Evolutionary conservation across 2,888 invertebrate species (phyloP), one percentile per base, ranked within the genome.

Genomic region (Epiblema foenella): DNA sequence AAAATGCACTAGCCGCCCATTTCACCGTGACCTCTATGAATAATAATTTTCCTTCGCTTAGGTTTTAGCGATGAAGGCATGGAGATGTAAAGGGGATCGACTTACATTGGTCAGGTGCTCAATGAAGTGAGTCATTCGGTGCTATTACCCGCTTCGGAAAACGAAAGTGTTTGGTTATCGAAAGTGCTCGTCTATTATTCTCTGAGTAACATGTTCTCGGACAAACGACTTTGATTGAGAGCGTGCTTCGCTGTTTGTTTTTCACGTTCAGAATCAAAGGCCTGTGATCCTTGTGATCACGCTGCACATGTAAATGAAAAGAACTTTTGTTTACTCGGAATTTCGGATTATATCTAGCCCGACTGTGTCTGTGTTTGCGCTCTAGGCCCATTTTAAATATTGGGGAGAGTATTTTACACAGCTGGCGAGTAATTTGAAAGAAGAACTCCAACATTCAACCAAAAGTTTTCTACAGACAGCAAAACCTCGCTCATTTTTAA

Each of bases 111-210:
- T 58, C 17, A 52, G 69, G 74, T 81, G 77, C 74, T 75, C 73
- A 77, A 81, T 85, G 84, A 82, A 79, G 81, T 85, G 87, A 85
- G 80, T 85, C 85, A 85, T 81, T 75, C 75, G 62, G 65, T 67
- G 75, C 73, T 79, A 81, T 84, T 85, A 83, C 79, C 81, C 79
- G 81, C 79, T 39, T 81, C 79, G 81, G 85, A 89, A 86, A 87
- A 86, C 86, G 90, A 91, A 90, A 91, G 91, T 89, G 81, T 82
- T 82, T 75, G 75, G 75, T 75, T 78, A 85, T 89, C 86, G 90
- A 91, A 91, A 90, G 91, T 87, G 80, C 76, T 73, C 68, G 68
- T 70, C 72, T 66, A 68, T 67, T 51, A 62, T 66, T 59, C 52
- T 69, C 62, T 42, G 65, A 60, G 63, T 58, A 68, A 72, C 69